A percentile compares a stretch with the other conserved stretches of the same genome.
Conservation (phyloP, 2,113 vertebrate genomes). For the Hucho hucho region DNA sequence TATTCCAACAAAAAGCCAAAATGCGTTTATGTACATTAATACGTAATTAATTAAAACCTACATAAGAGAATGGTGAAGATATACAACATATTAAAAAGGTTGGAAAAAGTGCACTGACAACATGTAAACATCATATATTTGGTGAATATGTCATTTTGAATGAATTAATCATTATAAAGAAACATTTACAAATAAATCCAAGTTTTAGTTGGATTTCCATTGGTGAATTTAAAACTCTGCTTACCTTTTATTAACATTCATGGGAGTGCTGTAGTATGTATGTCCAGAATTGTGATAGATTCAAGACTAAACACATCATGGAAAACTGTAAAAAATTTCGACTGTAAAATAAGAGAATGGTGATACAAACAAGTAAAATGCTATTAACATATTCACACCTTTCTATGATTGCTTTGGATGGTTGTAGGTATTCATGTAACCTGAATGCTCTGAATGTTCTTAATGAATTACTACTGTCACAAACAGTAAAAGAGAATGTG, state of each 20-base stretch:
- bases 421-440: neutral
- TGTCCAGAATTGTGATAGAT: neutral
- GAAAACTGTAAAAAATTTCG: too few relatives aligned
- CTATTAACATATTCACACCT: neutral
- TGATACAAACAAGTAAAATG: neutral
- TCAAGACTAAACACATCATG: neutral
- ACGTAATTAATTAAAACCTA: slow-evolving; percentile 33
- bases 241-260: neutral
- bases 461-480: neutral
- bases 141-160: slow-evolving; percentile 39
- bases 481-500: neutral
- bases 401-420: too few relatives aligned
- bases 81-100: slow-evolving; percentile 29
- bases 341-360: neutral
- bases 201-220: too few relatives aligned
- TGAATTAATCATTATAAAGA: slow-evolving; percentile 19
- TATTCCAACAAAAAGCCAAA: slow-evolving; percentile 33
- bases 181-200: too few relatives aligned
- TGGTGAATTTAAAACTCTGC: neutral
- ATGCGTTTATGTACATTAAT: slow-evolving; percentile 27
- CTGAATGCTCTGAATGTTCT: neutral
- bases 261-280: neutral
- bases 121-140: slow-evolving; percentile 51
- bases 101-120: slow-evolving; percentile 31
- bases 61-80: slow-evolving; percentile 22